Evolutionary conservation across 1,140 invertebrate genomes (phyloP).

Genomic region (Dreissena rostriformis): DNA sequence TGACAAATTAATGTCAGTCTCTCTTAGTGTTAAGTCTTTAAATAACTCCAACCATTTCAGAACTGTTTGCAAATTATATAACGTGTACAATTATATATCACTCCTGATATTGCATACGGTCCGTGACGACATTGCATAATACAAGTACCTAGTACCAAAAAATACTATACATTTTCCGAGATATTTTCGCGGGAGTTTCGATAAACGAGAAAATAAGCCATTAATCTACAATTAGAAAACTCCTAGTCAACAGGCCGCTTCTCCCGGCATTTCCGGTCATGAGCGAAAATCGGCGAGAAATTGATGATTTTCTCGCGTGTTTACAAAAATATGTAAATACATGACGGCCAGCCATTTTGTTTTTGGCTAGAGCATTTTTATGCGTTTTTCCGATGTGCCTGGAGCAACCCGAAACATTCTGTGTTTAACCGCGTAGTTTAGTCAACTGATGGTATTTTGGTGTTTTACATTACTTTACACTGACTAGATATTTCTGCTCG

Average conservation of each 20-base stretch:
- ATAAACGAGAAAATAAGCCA: neutral
- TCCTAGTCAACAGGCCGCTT: neutral
- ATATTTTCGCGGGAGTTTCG: too few species aligned
- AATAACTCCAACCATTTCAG: too few species aligned
- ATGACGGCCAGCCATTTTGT: constrained; percentile 58
- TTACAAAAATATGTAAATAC: constrained; percentile 59
- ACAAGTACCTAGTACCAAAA: too few species aligned
- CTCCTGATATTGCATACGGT: too few species aligned
- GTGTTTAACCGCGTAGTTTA: constrained; percentile 49
- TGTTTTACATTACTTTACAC: neutral
- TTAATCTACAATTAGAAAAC: neutral
- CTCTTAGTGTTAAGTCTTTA: too few species aligned
- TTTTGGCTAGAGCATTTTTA: constrained; percentile 42
- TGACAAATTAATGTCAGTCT: too few species aligned
- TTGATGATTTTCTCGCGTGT: constrained; percentile 41
- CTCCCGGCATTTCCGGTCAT: neutral
- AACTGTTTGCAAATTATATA: too few species aligned
- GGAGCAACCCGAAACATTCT: constrained; percentile 34
- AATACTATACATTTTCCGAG: too few species aligned
- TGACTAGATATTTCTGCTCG: too few species aligned
- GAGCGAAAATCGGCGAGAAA: constrained; percentile 25
- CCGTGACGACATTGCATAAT: too few species aligned
- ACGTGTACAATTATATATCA: too few species aligned
- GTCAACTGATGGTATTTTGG: constrained; percentile 1
- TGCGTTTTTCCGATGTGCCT: constrained; percentile 43